Conservation (phyloP, 64 coral and sea anemone species). For the Acropora yongei region DNA sequence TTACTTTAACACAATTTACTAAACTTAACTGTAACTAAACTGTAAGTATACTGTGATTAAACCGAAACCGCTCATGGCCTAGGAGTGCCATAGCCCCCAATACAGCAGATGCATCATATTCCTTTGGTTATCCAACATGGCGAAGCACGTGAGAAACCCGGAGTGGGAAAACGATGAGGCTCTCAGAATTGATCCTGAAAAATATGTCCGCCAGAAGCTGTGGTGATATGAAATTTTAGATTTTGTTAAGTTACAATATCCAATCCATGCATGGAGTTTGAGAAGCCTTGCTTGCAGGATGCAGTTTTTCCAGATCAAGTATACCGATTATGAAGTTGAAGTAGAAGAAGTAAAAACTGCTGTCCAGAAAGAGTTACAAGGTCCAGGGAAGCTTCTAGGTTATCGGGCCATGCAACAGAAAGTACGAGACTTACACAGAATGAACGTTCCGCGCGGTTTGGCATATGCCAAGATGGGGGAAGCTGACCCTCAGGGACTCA, state of each 20-base stretch:
- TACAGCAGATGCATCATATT: not conserved
- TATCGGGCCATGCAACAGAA: constrained; percentile 63
- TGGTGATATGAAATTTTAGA: constrained; percentile 68
- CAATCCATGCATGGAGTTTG: constrained; percentile 69
- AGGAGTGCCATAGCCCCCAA: not conserved
- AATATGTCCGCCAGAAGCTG: constrained; percentile 59
- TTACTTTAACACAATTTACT: too few relatives aligned
- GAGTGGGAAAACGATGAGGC: constrained; percentile 72
- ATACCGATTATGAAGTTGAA: constrained; percentile 58
- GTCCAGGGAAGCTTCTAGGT: constrained; percentile 58
- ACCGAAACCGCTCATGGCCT: too few relatives aligned
- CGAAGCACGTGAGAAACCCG: constrained; percentile 55
- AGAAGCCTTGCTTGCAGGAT: constrained; percentile 45
- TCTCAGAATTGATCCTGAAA: constrained; percentile 1
- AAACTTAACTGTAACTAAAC: too few relatives aligned
- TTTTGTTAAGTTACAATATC: constrained; percentile 52
- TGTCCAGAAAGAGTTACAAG: constrained; percentile 48
- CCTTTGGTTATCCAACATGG: constrained; percentile 19
- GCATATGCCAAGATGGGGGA: too few relatives aligned
- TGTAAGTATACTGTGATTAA: too few relatives aligned
- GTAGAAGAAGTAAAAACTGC: constrained; percentile 44
- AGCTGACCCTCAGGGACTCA: too few relatives aligned
- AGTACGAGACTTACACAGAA: not conserved
- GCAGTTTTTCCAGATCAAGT: constrained; percentile 60
- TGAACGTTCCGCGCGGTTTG: too few relatives aligned